These are phyloP conservation scores for Coremacera marginata DNA, from an alignment of 2,888 invertebrate genomes.

Conservation along the genomic window DNA sequence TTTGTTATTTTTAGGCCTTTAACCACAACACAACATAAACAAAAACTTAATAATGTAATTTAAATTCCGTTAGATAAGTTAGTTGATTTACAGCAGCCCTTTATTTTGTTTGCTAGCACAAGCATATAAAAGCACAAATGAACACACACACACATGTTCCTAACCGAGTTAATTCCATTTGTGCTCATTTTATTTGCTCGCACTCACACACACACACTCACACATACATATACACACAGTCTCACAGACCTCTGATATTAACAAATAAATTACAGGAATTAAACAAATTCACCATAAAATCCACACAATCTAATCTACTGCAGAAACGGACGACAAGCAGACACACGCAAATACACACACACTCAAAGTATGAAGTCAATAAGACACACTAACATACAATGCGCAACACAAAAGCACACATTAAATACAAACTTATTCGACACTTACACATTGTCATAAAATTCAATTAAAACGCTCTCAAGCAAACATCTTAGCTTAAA, in stretches of 20 bases:
- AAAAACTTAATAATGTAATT: too few species aligned
- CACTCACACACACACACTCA: too few species aligned
- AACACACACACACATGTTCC: neutral
- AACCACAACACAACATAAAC: too few species aligned
- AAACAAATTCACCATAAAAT: constrained; percentile 24
- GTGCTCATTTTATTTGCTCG: neutral
- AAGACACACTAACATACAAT: neutral
- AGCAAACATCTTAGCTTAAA: constrained; percentile 22
- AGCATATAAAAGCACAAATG: neutral
- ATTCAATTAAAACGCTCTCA: constrained; percentile 21
- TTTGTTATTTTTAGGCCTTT: too few species aligned
- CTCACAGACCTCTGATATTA: constrained; percentile 9
- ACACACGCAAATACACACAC: neutral
- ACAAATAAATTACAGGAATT: constrained; percentile 32
- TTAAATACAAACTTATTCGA: neutral
- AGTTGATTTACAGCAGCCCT: too few species aligned
- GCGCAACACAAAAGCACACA: neutral
- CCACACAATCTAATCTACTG: constrained; percentile 24
- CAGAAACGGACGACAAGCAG: neutral
- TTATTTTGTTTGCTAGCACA: too few species aligned
- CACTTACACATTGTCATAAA: constrained; percentile 10
- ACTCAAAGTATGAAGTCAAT: neutral
- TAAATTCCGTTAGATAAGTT: too few species aligned
- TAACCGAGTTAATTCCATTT: neutral
- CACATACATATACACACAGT: too few species aligned